Percentiles rank a stretch among this genome's conserved stretches.
phyloP scores from a whole-genome alignment of 2,113 vertebrate genomes.

The Oncorhynchus masou region DNA sequence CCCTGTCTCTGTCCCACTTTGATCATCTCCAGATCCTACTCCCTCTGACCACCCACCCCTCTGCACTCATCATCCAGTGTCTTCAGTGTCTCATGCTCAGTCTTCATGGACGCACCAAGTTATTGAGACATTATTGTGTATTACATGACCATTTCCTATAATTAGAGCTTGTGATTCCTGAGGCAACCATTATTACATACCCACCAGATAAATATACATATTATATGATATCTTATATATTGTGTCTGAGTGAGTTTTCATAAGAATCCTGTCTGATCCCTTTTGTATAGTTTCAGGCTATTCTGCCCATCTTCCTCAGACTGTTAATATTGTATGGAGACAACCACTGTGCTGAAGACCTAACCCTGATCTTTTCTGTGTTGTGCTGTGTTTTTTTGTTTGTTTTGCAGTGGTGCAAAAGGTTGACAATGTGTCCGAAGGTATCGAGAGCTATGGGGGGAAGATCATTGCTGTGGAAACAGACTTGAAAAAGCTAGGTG shows the following conservation, averaged over 20 bases:
- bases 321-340: conserved; percentile 40
- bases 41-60: not conserved
- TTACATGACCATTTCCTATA: conserved; percentile 12
- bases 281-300: conserved; percentile 59
- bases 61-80: conserved; percentile 1
- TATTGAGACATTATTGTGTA: not conserved
- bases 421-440: conserved; percentile 91
- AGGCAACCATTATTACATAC: conserved; percentile 51
- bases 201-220: conserved; percentile 36
- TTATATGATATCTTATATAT: conserved; percentile 13
- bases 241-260: conserved; percentile 25
- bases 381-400: conserved; percentile 34
- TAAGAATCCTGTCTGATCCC: conserved; percentile 52
- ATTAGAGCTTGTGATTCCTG: conserved; percentile 32
- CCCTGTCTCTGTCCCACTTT: conserved; percentile 25
- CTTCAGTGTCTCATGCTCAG: not conserved
- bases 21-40: conserved; percentile 1
- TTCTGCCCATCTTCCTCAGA: conserved; percentile 18
- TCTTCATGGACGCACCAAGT: not conserved
- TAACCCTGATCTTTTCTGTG: conserved; percentile 33
- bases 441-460: conserved; percentile 85
- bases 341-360: conserved; percentile 16
- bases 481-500: conserved; percentile 91
- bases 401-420: conserved; percentile 87
- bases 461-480: conserved; percentile 89